Evolutionary conservation across 1,140 invertebrate species (phyloP).

Genomic region (Halictus rubicundus): DNA sequence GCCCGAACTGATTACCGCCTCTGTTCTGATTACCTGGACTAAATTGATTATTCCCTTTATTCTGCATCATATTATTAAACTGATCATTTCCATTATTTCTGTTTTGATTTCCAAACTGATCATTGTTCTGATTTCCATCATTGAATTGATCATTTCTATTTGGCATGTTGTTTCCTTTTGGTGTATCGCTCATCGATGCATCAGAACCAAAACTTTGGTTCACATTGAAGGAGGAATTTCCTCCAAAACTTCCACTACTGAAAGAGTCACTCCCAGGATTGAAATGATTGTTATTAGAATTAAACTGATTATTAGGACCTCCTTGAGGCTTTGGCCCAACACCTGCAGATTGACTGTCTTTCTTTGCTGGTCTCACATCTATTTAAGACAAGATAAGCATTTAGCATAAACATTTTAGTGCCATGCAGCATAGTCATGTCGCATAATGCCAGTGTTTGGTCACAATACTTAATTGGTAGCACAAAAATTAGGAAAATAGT

Average conservation of each 20-base stretch:
- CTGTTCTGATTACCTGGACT: constrained; percentile 60
- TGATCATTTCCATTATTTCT: constrained; percentile 50
- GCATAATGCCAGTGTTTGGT: no score
- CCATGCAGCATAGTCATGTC: no score
- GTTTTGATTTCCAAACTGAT: constrained; percentile 65
- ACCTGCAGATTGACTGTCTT: constrained; percentile 71
- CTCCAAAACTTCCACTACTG: constrained; percentile 61
- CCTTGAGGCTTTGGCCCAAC: constrained; percentile 45
- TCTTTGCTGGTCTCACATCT: constrained; percentile 83
- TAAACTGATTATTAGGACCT: constrained; percentile 52
- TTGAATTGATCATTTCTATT: constrained; percentile 56
- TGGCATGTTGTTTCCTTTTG: constrained; percentile 43
- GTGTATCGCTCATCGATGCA: constrained; percentile 41
- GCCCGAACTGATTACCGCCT: constrained; percentile 58
- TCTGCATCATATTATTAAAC: constrained; percentile 55
- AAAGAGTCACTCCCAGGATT: constrained; percentile 64
- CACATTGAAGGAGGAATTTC: constrained; percentile 57
- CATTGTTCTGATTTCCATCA: constrained; percentile 54
- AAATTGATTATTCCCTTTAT: constrained; percentile 62
- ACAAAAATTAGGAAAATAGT: no score
- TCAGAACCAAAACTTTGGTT: constrained; percentile 65
- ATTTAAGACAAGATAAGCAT: constrained; percentile 49
- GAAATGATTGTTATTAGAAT: constrained; percentile 57
- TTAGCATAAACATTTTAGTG: neutral
- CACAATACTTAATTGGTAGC: no score